Evolutionary conservation across 2,797 vertebrate genomes (phyloP).

Genomic region (Fratercula arctica): DNA sequence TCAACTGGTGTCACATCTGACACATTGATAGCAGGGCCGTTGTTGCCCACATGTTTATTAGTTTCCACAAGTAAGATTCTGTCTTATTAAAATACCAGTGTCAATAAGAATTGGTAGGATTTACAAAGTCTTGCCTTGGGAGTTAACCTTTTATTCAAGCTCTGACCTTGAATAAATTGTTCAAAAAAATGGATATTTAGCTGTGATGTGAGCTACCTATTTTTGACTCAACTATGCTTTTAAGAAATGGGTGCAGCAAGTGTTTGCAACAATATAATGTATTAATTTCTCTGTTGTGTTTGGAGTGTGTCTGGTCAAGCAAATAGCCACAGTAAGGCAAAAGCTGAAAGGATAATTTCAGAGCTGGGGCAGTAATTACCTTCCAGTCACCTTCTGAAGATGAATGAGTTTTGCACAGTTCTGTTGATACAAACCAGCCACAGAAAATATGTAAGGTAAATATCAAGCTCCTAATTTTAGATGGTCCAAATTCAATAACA

Average conservation of each 20-base stretch:
- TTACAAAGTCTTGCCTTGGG: neutral
- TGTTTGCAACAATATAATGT: neutral
- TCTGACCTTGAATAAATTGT: neutral
- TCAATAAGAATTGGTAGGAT: neutral
- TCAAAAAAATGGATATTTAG: neutral
- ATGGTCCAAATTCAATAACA: neutral
- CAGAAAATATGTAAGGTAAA: neutral
- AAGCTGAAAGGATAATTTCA: neutral
- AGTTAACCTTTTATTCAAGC: neutral
- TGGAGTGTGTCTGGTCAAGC: neutral
- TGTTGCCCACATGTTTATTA: neutral
- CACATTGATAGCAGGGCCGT: neutral
- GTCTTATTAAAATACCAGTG: neutral
- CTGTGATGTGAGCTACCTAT: neutral
- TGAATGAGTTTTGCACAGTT: neutral
- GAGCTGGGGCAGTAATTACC: neutral
- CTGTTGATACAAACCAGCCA: neutral
- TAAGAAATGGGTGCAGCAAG: neutral
- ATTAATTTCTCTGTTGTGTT: neutral
- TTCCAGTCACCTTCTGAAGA: neutral
- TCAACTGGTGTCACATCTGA: neutral
- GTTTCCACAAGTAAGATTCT: neutral
- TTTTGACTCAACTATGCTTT: neutral
- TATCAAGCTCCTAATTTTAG: neutral
- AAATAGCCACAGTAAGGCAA: neutral